These are phyloP conservation scores for Chaenogobius annularis DNA, from an alignment of 2,113 vertebrate species.

Conservation along the genomic window DNA sequence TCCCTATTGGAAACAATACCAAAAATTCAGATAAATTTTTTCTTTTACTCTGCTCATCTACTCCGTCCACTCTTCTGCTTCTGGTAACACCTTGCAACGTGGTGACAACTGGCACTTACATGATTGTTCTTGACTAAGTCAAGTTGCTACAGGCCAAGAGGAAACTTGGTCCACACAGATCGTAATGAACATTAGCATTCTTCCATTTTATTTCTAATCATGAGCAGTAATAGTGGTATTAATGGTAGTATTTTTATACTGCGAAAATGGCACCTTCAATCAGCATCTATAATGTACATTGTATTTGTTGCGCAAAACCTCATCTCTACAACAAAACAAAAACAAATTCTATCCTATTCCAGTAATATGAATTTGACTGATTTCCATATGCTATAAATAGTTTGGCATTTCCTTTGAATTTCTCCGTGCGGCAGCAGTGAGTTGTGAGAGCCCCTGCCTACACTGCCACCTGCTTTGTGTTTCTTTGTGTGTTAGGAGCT, in stretches of 20 bases:
- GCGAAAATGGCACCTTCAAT: not conserved
- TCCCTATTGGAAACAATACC: too few species aligned
- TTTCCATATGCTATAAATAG: slow-evolving; percentile 1
- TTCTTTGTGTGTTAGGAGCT: slow-evolving; percentile 12
- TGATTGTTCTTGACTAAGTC: too few species aligned
- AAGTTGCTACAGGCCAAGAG: too few species aligned
- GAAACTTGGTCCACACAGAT: too few species aligned
- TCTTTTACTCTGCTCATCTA: too few species aligned
- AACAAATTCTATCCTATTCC: not conserved
- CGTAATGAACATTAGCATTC: too few species aligned
- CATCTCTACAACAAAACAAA: not conserved
- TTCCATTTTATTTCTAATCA: too few species aligned
- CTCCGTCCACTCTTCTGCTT: too few species aligned
- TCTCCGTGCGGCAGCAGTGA: slow-evolving; percentile 9
- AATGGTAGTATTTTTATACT: not conserved
- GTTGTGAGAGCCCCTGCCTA: slow-evolving; percentile 28
- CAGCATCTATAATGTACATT: not conserved
- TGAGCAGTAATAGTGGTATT: too few species aligned
- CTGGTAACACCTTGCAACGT: too few species aligned
- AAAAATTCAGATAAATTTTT: too few species aligned
- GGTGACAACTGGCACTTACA: too few species aligned
- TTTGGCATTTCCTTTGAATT: slow-evolving; percentile 15
- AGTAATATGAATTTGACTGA: not conserved
- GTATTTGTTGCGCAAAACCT: slow-evolving; percentile 3
- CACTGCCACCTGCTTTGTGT: slow-evolving; percentile 33